Base-by-base conservation (phyloP, 2,113 vertebrate species). In the Indri indri region DNA sequence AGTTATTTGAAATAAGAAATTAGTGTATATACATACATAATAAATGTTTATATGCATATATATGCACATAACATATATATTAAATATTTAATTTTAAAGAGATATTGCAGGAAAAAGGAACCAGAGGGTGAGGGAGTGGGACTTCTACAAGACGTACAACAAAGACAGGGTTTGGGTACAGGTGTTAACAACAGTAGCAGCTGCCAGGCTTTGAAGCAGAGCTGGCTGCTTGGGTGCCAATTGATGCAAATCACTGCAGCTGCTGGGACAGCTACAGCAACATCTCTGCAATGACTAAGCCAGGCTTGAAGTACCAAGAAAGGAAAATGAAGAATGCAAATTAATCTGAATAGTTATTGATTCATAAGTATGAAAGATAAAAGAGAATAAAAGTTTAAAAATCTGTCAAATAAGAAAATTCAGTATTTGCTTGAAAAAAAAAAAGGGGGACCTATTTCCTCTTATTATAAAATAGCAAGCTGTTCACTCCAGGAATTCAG, bases 401-500 rank as follows among this genome's bases (percentile, higher is more conserved):
- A 17, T 42, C 66, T 54, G 17, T 87, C 76, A 92, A 92, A 76
- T 80, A 40, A 87, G 50, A 89, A 74, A 89, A 95, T 32, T 87
- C 17, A 61, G 25, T 76, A 81, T 81, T 96, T 92, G n/a, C n/a
- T n/a, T 94, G 37, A 18, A 54, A 52, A 85, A 37, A 80, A 66
- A 85, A 37, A 71, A 40, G 12, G 11, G 5, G 40, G 5, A 89
- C 86, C n/a, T 40, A 16, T 93, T 97, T 95, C 90, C 14, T 71
- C 27, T 92, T 86, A 94, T 54, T 63, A 59, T 27, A 86, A 92
- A 86, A 68, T 20, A 90, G 34, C 45, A 93, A 91, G 13, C 32
- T 86, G 54, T 89, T 97, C 42, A 79, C 81, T 82, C n/a, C 5
- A 94, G 54, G 63, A 90, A 90, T 70, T 47, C 30, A 73, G 61